These are phyloP conservation scores for Nothobranchius kuhntae DNA, from an alignment of 2,113 vertebrate genomes.

Conservation along the genomic window DNA sequence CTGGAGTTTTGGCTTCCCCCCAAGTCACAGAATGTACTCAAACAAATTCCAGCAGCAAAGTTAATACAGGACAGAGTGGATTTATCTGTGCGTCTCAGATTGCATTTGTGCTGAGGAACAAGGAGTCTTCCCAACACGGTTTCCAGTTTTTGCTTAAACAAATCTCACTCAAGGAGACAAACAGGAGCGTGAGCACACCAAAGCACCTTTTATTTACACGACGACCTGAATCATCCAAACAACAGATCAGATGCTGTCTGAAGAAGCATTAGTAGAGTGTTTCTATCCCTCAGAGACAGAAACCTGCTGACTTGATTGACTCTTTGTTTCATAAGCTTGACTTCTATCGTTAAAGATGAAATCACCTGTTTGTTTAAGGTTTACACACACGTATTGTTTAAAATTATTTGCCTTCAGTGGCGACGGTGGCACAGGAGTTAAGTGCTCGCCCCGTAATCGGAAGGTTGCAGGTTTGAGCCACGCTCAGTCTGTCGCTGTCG, in stretches of 20 bases:
- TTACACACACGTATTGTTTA: too few species aligned
- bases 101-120: slow-evolving; percentile 49
- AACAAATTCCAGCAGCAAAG: slow-evolving; percentile 74
- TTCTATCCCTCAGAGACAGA: too few species aligned
- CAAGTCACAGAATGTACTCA: slow-evolving; percentile 83
- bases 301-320: too few species aligned
- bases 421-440: too few species aligned
- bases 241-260: background rate
- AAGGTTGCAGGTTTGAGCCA: too few species aligned
- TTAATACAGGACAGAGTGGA: slow-evolving; percentile 66
- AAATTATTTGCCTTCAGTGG: too few species aligned
- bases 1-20: slow-evolving; percentile 69
- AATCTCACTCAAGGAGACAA: background rate
- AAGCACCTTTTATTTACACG: background rate
- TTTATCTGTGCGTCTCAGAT: slow-evolving; percentile 65
- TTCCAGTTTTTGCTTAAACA: slow-evolving; percentile 6
- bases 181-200: background rate
- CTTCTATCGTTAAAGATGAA: too few species aligned
- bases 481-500: too few species aligned
- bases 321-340: too few species aligned
- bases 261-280: background rate
- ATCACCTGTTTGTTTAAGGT: too few species aligned
- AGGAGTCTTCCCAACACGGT: slow-evolving; percentile 31
- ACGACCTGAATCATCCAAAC: background rate
- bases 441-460: too few species aligned